Percentiles rank a stretch among this genome's conserved stretches.
Conservation (phyloP, 2,797 vertebrate genomes). For the Anolis apletophallus region DNA sequence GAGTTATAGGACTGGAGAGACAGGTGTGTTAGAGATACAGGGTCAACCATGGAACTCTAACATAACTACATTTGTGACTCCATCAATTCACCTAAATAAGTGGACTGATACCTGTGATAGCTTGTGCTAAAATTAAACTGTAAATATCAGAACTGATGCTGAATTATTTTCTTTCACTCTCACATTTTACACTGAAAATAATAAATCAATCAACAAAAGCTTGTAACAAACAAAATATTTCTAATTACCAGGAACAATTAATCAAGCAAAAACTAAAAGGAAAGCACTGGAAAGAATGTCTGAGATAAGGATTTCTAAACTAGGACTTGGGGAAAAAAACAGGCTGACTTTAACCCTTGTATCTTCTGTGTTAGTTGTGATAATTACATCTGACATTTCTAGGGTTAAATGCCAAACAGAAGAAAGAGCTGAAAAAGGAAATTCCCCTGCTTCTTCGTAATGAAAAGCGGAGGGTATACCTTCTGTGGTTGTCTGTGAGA, state of each 20-base stretch:
- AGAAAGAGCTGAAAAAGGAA: conserved; percentile 83
- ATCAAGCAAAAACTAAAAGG: conserved; percentile 28
- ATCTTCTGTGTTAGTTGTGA: conserved; percentile 71
- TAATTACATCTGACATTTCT: conserved; percentile 82
- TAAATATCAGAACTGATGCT: neutral
- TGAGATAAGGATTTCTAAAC: conserved; percentile 44
- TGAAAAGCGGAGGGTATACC: conserved; percentile 85
- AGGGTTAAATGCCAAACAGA: conserved; percentile 83
- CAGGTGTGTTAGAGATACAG: too few species aligned
- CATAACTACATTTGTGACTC: too few species aligned
- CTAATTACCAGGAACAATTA: neutral
- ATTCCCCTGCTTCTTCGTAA: conserved; percentile 83
- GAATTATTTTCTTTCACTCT: too few species aligned
- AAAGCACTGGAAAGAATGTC: conserved; percentile 25
- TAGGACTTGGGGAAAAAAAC: conserved; percentile 24
- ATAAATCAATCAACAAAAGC: too few species aligned
- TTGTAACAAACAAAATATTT: neutral
- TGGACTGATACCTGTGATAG: too few species aligned
- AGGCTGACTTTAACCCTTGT: conserved; percentile 79
- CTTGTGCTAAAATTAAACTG: neutral
- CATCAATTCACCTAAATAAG: too few species aligned
- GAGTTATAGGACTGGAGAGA: too few species aligned
- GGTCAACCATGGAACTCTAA: too few species aligned
- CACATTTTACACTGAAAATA: too few species aligned
- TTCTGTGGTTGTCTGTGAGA: conserved; percentile 81